A percentile compares a stretch with the other conserved stretches of the same genome.
Evolutionary conservation across 2,888 invertebrate species (phyloP).

Genomic region (Ligdia adustata): DNA sequence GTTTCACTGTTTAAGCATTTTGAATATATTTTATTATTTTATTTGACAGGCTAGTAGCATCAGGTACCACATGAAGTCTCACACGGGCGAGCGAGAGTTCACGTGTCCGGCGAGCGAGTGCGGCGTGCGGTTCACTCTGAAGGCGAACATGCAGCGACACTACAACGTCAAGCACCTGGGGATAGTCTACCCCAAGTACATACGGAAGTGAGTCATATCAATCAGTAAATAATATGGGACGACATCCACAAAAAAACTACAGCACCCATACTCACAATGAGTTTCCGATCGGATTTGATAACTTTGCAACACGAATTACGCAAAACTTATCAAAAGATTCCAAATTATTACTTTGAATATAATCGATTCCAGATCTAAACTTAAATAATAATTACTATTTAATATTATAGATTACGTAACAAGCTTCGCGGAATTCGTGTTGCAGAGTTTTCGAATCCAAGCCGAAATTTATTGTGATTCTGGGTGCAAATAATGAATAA

Average conservation of each 20-base stretch:
- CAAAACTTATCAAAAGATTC: neutral
- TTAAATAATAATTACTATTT: no score
- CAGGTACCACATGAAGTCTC: constrained; percentile 62
- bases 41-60: no score
- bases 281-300: no score
- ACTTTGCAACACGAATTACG: neutral
- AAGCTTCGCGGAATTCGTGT: no score
- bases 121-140: constrained; percentile 69
- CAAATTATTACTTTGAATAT: neutral
- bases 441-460: no score
- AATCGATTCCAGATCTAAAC: neutral
- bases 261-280: neutral
- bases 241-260: no score
- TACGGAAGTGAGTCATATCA: constrained; percentile 1
- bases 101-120: constrained; percentile 53
- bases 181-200: constrained; percentile 1
- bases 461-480: no score
- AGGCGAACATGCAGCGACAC: constrained; percentile 65
- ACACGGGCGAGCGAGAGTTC: constrained; percentile 65
- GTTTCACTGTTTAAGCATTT: no score
- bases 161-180: constrained; percentile 31
- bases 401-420: no score
- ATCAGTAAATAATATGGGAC: no score
- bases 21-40: no score
- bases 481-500: no score